Conservation (phyloP, 2,113 vertebrate species). For the Myodes glareolus region DNA sequence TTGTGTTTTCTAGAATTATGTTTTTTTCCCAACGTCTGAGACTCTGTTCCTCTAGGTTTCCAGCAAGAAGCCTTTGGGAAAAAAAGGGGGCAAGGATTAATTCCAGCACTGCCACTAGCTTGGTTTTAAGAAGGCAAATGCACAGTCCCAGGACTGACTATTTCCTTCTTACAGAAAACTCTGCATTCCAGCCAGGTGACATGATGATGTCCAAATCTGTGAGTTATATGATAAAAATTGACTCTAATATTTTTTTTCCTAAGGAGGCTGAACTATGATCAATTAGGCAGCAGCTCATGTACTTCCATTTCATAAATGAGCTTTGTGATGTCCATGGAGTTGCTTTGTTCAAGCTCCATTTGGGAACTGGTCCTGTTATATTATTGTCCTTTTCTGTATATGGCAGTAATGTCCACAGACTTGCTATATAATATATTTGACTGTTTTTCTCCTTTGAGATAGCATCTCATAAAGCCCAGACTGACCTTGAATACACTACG, state of each 20-base stretch:
- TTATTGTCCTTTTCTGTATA: not conserved
- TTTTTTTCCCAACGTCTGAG: not conserved
- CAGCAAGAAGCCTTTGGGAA: accelerated
- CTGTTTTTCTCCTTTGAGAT: not conserved
- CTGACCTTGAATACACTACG: not conserved
- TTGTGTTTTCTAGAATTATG: not conserved
- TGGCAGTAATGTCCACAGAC: accelerated
- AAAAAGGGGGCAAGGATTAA: accelerated
- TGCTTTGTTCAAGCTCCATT: not conserved
- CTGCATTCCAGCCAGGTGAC: not conserved
- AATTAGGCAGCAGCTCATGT: accelerated
- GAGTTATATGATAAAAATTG: not conserved
- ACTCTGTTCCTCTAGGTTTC: accelerated
- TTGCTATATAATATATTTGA: accelerated
- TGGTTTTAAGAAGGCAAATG: accelerated
- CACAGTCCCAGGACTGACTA: accelerated
- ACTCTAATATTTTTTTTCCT: not conserved
- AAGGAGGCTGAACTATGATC: not conserved
- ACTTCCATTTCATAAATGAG: accelerated
- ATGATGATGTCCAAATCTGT: not conserved
- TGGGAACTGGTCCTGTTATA: not conserved
- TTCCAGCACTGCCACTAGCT: accelerated
- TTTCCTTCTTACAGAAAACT: not conserved
- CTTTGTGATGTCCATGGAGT: not conserved
- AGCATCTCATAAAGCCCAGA: not conserved